Evolutionary conservation across 2,113 vertebrate genomes (phyloP), one percentile per base, ranked within the genome.

Genomic region (Irena cyanogastra): DNA sequence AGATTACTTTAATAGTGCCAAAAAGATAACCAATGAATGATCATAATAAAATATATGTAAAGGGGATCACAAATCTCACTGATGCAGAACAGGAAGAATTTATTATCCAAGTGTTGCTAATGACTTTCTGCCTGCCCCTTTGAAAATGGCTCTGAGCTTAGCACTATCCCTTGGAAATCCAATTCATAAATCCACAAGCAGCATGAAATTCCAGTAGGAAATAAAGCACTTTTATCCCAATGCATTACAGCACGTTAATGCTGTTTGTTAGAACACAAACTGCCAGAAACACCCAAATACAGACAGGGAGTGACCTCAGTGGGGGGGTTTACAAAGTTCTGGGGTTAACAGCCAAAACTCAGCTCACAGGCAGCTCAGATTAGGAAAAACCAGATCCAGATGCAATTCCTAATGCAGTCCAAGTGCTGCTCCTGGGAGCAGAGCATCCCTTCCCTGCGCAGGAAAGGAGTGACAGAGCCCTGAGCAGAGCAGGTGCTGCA

Each of bases 31-130:
- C 76, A 93, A 27, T 69, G 92, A 94, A 93, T 90, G 90, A 92
- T 87, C 79, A 79, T 26, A 82, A 88, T 70, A 93, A 97, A 92
- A 88, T 84, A 57, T 4, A 93, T 42, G 76, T 75, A 79, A 89
- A 90, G 68, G 88, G 72, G 85, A 93, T 92, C 90, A 82, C 92
- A 93, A 93, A 96, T 91, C 90, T 96, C 94, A 71, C 92, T 87
- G 95, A 90, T 69, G 90, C 86, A 94, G 88, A 97, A 89, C 90
- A 84, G 93, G 85, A 93, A 92, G 83, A 94, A 96, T 94, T 95
- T 84, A 81, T 95, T 95, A 89, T 76, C 83, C 7, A 75, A 94
- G 60, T 71, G 61, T 35, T 89, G 83, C 77, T 92, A 94, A 96
- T 82, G 83, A 81, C 75, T 94, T 97, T 91, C 76, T 90, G 76